Percentiles rank a stretch among this genome's conserved stretches.
phyloP scores from a whole-genome alignment of 2,888 invertebrate species.

The Romanomermis culicivorax region DNA sequence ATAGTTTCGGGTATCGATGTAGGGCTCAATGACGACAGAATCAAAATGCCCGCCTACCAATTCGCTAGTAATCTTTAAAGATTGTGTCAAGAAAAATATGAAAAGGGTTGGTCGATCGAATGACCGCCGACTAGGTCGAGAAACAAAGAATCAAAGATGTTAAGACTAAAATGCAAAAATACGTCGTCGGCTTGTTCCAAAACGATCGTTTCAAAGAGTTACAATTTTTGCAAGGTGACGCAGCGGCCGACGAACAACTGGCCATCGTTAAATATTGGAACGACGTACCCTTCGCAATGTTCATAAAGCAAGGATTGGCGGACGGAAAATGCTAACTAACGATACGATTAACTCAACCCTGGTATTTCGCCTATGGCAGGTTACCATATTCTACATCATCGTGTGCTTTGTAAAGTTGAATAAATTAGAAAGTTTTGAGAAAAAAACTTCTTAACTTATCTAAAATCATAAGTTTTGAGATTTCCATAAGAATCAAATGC shows the following conservation, averaged over 20 bases:
- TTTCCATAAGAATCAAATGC: too few species aligned
- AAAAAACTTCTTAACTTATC: too few species aligned
- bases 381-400: too few species aligned
- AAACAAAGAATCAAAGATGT: constrained; percentile 25
- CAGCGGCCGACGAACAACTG: constrained; percentile 22
- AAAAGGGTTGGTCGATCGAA: constrained; percentile 47
- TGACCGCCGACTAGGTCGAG: constrained; percentile 24
- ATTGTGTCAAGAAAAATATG: constrained; percentile 86
- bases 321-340: constrained; percentile 26
- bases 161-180: constrained; percentile 14
- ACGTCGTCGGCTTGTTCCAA: constrained; percentile 7
- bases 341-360: too few species aligned
- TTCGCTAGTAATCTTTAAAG: constrained; percentile 65
- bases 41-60: constrained; percentile 50
- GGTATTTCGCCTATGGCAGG: too few species aligned
- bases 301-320: constrained; percentile 23
- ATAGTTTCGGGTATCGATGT: constrained; percentile 71
- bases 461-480: too few species aligned
- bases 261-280: constrained; percentile 19
- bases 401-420: too few species aligned
- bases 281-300: constrained; percentile 21
- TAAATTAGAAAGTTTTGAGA: too few species aligned
- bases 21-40: constrained; percentile 68
- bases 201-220: constrained; percentile 23
- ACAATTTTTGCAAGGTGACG: constrained; percentile 21